phyloP scores from a whole-genome alignment of 2,888 invertebrate genomes.

The Clostera curtula region DNA sequence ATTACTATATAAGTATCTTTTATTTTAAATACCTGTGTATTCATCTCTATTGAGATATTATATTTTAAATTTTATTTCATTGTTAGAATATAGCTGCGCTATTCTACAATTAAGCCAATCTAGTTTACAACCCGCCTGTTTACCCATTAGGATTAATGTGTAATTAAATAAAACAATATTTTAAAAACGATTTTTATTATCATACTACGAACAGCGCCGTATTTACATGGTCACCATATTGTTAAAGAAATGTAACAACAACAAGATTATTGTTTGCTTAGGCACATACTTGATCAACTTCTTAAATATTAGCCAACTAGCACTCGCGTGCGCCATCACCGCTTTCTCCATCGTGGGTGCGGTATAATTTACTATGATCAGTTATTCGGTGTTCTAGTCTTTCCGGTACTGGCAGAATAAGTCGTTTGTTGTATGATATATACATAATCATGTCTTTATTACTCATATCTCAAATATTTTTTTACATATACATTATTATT shows the following conservation, averaged over 20 bases:
- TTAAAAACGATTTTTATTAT: conserved; percentile 70
- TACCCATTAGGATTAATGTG: background rate
- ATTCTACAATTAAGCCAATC: background rate
- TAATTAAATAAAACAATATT: conserved; percentile 43
- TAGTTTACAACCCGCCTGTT: background rate
- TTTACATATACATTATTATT: too few relatives aligned
- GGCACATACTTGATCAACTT: conserved; percentile 63
- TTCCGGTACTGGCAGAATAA: too few relatives aligned
- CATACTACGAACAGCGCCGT: conserved; percentile 74
- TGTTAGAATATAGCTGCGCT: background rate
- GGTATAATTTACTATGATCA: too few relatives aligned
- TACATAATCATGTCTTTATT: too few relatives aligned
- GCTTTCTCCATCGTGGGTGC: background rate
- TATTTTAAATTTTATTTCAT: too few relatives aligned
- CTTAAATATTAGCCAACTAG: conserved; percentile 37
- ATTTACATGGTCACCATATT: conserved; percentile 72
- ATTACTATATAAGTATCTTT: too few relatives aligned
- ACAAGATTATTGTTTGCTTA: conserved; percentile 63
- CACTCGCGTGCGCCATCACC: background rate
- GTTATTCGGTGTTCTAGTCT: too few relatives aligned
- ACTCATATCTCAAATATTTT: too few relatives aligned
- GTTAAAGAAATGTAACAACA: conserved; percentile 74
- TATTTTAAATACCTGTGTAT: too few relatives aligned
- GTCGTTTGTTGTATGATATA: too few relatives aligned
- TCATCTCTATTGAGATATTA: too few relatives aligned